Base-by-base conservation (phyloP, 2,797 vertebrate genomes). In the Lagorchestes hirsutus region DNA sequence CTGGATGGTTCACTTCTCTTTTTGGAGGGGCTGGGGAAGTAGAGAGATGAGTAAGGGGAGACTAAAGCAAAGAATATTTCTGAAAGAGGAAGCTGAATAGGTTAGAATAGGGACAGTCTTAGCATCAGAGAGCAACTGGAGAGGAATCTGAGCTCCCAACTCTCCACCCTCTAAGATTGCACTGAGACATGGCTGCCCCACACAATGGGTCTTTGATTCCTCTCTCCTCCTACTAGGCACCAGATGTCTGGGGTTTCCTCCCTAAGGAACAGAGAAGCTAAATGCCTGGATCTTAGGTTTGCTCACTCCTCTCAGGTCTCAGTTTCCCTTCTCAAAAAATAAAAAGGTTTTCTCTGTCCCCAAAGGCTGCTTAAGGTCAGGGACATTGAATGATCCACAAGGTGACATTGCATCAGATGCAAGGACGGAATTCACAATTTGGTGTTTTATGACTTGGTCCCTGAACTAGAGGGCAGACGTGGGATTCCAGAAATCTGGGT, bases 241-340 rank as follows among this genome's bases (percentile, higher is more conserved):
- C 22, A 27, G 40, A 46, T 82, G 74, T 22, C 74, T 82, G 40
- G 22, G 74, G 22, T 82, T 46, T 46, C 74, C 40, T 46, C 22
- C 22, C 22, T 82, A 82, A 46, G 0, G 2, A 91, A 91, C 13
- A 29, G 11, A 90, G 57, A 92, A 90, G 92, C 59, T 87, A 62
- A 58, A 94, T 40, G 54, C 34, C 12, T 54, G 34, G 4, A 27
- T 52, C 22, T 24, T 52, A 54, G 59, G 52, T 1, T 16, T n/a
- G 31, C 31, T 40, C 50, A 91, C 90, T 92, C 54, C 11, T 58
- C 56, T 10, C 24, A 27, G 27, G 28, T 24, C 90, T 95, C 93
- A 67, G 90, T 31, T 93, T 82, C 11, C 54, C 29, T 58, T 92
- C 91, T 52, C 67, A 58, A 90, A 31, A 94, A 96, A 93, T 50